Evolutionary conservation across 1,140 invertebrate species (phyloP).

Genomic region (Ostrea denselamellosa): DNA sequence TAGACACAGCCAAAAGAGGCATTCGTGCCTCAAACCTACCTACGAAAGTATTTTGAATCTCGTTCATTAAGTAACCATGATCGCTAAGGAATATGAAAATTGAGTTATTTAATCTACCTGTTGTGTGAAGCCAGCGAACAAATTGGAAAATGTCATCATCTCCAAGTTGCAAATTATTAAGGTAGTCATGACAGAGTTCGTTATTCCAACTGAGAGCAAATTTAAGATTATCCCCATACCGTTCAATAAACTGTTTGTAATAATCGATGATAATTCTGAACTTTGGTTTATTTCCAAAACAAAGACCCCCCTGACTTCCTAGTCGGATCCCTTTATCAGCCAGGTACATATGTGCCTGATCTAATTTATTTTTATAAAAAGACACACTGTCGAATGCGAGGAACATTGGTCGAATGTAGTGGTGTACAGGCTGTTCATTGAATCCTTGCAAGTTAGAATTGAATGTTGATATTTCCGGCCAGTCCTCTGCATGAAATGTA

Average conservation of each 20-base stretch:
- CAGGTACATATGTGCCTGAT: conserved; percentile 21
- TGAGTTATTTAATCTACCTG: conserved; percentile 80
- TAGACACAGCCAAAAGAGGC: conserved; percentile 88
- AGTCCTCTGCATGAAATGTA: conserved; percentile 90
- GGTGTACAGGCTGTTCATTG: conserved; percentile 87
- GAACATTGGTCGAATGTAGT: conserved; percentile 88
- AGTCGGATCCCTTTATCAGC: conserved; percentile 17
- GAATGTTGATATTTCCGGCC: conserved; percentile 87
- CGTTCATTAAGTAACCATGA: conserved; percentile 94
- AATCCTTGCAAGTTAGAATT: conserved; percentile 91
- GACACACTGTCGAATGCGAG: conserved; percentile 68
- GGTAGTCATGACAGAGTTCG: conserved; percentile 60
- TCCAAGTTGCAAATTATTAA: conserved; percentile 59
- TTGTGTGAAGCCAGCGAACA: conserved; percentile 70
- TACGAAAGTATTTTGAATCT: conserved; percentile 87
- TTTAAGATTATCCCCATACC: conserved; percentile 55
- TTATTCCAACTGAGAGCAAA: conserved; percentile 59
- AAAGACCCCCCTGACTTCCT: conserved; percentile 30
- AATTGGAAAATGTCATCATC: conserved; percentile 66
- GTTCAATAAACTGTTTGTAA: conserved; percentile 58
- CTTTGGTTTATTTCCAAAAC: conserved; percentile 57
- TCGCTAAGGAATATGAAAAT: conserved; percentile 91
- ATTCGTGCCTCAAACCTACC: conserved; percentile 93
- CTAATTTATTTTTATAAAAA: conserved; percentile 48
- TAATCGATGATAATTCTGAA: conserved; percentile 58